Base-by-base conservation (phyloP, 37 sponge, comb jelly and placozoan species). In the Beroe ovata region DNA sequence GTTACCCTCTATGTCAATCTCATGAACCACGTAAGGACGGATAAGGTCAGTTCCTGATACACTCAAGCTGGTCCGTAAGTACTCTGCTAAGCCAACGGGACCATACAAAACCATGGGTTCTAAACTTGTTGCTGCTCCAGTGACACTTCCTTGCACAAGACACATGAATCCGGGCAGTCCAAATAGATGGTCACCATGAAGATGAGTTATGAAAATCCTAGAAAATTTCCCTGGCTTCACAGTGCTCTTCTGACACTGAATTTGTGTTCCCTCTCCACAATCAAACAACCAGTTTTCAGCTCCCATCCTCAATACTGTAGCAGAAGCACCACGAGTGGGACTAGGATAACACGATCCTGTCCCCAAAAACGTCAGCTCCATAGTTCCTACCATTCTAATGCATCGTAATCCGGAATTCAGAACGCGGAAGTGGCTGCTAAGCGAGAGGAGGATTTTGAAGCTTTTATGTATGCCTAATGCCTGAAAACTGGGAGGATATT, bases 171-270 rank as follows among this genome's bases (percentile, higher is more conserved):
- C 96, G 39, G 96, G 96, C 21, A 95, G 71, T 0, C 96, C 96
- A 89, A 94, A 95, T 89, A 95, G 26, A 89, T 95, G 96, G 89
- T 95, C 96, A 77, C 96, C 96, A 88, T 95, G 96, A 42, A 95
- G 92, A 89, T 95, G 96, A 22, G 96, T 94, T 14, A 95, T 95
- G 91, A 95, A 95, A 19, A 95, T 93, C 54, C 91, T 91, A 0
- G 42, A 93, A 29, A 95, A 60, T 34, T 77, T 91, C 16, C 96
- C 92, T 16, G 93, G 96, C 81, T 88, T 90, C 32, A 95, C 89
- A 14, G 89, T 39, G 64, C 96, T 95, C 40, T 61, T 94, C 94
- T 94, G 94, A 59, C 92, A 64, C 90, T 95, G 96, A 16, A 89
- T 92, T 88, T 95, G 96, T 29, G 92, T 94, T 0, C 96, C 96